phyloP scores from a whole-genome alignment of 2,888 invertebrate species.

The Malthinus flaveolus region DNA sequence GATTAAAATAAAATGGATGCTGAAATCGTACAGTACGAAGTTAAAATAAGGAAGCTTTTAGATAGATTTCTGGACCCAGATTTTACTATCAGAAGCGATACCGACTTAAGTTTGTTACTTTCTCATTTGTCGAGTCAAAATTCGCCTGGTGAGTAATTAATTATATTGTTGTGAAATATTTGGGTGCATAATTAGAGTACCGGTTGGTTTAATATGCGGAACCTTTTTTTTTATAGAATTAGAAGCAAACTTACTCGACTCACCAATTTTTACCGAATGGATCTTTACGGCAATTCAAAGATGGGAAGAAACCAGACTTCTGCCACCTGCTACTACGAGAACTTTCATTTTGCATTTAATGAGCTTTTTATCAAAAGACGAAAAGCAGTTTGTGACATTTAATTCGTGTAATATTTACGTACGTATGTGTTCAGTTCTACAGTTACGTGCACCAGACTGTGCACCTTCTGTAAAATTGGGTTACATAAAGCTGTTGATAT shows the following conservation, averaged over 20 bases:
- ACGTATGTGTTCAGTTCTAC: conserved; percentile 47
- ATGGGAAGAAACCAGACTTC: conserved; percentile 47
- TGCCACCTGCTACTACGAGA: conserved; percentile 55
- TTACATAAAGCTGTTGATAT: conserved; percentile 64
- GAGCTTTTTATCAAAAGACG: conserved; percentile 62
- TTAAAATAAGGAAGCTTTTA: conserved; percentile 62
- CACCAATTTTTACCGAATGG: conserved; percentile 54
- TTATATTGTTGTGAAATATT: neutral
- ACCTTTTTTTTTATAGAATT: conserved; percentile 48
- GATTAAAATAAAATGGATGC: conserved; percentile 38
- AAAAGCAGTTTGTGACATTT: conserved; percentile 63
- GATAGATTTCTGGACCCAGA: conserved; percentile 61
- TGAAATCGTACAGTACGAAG: conserved; percentile 43
- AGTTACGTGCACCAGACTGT: conserved; percentile 48
- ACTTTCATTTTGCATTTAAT: conserved; percentile 68
- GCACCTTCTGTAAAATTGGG: conserved; percentile 69
- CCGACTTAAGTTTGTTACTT: conserved; percentile 67
- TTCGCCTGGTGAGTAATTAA: conserved; percentile 53
- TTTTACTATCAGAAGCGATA: conserved; percentile 63
- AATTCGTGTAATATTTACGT: conserved; percentile 54
- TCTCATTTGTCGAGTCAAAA: conserved; percentile 61
- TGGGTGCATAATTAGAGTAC: neutral
- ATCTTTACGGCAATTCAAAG: conserved; percentile 52
- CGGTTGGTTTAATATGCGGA: neutral
- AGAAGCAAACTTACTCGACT: conserved; percentile 44